Percentiles rank a stretch among this genome's conserved stretches.
Evolutionary conservation across 2,888 invertebrate genomes (phyloP).

Genomic region (Colostygia pectinataria): DNA sequence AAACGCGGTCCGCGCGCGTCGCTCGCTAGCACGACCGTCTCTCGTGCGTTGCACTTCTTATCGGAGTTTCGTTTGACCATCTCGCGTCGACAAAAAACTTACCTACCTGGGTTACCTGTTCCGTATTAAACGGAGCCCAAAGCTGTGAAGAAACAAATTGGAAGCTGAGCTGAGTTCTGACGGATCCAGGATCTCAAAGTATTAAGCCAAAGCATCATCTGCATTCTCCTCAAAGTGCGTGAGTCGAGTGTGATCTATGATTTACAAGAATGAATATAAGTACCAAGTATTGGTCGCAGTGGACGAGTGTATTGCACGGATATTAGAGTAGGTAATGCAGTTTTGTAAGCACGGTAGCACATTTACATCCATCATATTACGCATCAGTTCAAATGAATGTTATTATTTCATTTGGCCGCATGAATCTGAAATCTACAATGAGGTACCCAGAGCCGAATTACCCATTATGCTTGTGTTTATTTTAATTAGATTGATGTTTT

Average conservation of each 20-base stretch:
- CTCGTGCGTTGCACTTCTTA: slow-evolving; percentile 43
- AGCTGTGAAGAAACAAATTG: too few relatives aligned
- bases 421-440: too few relatives aligned
- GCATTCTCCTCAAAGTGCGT: slow-evolving; percentile 70
- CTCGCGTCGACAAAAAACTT: slow-evolving; percentile 8
- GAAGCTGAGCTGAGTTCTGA: too few relatives aligned
- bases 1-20: slow-evolving; percentile 64
- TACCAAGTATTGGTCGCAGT: slow-evolving; percentile 54
- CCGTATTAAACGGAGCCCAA: not conserved
- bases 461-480: too few relatives aligned
- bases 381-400: too few relatives aligned
- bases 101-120: not conserved
- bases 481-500: too few relatives aligned
- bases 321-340: slow-evolving; percentile 39
- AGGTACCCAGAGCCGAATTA: too few relatives aligned
- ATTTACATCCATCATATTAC: too few relatives aligned
- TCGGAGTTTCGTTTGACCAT: slow-evolving; percentile 33
- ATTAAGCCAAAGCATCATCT: slow-evolving; percentile 35
- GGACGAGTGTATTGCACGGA: slow-evolving; percentile 48
- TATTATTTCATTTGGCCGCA: too few relatives aligned
- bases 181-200: not conserved
- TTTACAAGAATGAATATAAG: slow-evolving; percentile 41
- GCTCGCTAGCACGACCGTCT: slow-evolving; percentile 52
- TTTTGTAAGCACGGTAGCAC: too few relatives aligned
- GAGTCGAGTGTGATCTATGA: slow-evolving; percentile 47